Percentiles rank a stretch among this genome's conserved stretches.
Evolutionary conservation across 2,113 vertebrate species (phyloP).

Genomic region (Dicerorhinus sumatrensis): DNA sequence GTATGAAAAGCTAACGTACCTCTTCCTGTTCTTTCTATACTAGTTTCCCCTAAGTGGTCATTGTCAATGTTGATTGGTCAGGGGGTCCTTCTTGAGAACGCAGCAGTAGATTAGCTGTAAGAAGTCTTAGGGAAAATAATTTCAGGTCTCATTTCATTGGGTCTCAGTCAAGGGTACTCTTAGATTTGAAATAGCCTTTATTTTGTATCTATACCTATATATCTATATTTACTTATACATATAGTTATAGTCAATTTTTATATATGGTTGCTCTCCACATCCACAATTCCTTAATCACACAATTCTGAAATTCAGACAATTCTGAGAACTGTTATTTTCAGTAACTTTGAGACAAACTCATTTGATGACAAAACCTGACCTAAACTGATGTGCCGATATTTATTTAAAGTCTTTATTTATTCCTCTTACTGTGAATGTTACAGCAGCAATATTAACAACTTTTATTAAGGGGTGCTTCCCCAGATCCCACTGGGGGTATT

Average conservation of each 20-base stretch:
- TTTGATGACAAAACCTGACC: background rate
- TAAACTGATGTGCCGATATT: background rate
- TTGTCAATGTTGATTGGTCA: background rate
- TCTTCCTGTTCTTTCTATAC: constrained; percentile 4
- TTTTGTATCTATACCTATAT: background rate
- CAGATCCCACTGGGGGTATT: background rate
- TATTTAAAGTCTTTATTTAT: background rate
- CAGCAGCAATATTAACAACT: background rate
- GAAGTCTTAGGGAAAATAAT: constrained; percentile 53
- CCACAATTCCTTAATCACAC: background rate
- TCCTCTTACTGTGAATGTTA: background rate
- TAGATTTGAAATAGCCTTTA: background rate
- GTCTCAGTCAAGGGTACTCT: constrained; percentile 36
- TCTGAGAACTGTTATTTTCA: background rate
- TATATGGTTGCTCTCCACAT: background rate
- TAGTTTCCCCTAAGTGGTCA: background rate
- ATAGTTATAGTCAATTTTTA: background rate
- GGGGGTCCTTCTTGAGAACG: background rate
- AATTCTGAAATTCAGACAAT: constrained; percentile 29
- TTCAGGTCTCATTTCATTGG: constrained; percentile 54
- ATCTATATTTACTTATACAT: background rate
- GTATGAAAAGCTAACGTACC: background rate
- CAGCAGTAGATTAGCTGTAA: background rate
- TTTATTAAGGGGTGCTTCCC: background rate
- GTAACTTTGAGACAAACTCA: background rate